Conservation (phyloP, 92 coral and sea anemone species). For the Scolanthus callimorphus region DNA sequence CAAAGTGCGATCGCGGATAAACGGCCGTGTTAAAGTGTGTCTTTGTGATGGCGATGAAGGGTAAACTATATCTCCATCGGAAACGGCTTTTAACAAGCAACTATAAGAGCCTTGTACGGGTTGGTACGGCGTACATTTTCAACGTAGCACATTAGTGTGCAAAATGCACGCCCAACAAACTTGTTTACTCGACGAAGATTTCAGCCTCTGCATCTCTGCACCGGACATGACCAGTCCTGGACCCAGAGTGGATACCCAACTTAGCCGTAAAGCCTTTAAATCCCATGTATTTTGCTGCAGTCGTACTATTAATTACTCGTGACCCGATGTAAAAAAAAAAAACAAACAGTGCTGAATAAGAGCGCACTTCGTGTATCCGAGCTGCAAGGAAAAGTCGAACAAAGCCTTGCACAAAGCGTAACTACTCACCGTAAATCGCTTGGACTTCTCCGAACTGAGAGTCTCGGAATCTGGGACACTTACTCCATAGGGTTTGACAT, state of each 20-base stretch:
- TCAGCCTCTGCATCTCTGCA: slow-evolving; percentile 18
- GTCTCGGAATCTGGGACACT: slow-evolving; percentile 99
- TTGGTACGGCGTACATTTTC: slow-evolving; percentile 8
- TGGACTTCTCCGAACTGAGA: slow-evolving; percentile 96
- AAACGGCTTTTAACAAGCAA: no score
- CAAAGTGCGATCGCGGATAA: no score
- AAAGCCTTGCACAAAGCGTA: slow-evolving; percentile 5
- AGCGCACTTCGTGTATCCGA: not conserved
- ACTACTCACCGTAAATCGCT: slow-evolving; percentile 93
- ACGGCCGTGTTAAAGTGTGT: no score
- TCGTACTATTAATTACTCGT: slow-evolving; percentile 28
- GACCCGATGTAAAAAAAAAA: slow-evolving; percentile 35
- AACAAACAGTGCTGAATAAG: slow-evolving; percentile 22
- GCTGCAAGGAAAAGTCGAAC: not conserved
- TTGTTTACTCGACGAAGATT: slow-evolving; percentile 22
- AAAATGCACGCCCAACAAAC: slow-evolving; percentile 36
- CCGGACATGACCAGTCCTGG: slow-evolving; percentile 24
- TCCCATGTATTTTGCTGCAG: slow-evolving; percentile 9
- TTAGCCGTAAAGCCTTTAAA: slow-evolving; percentile 8
- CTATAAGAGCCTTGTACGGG: no score
- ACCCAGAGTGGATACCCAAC: not conserved
- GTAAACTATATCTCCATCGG: no score
- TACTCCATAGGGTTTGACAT: slow-evolving; percentile 86
- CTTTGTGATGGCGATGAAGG: no score
- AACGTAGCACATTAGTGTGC: not conserved